Conservation (phyloP, 2,797 vertebrate genomes). For the Protonibea diacanthus region DNA sequence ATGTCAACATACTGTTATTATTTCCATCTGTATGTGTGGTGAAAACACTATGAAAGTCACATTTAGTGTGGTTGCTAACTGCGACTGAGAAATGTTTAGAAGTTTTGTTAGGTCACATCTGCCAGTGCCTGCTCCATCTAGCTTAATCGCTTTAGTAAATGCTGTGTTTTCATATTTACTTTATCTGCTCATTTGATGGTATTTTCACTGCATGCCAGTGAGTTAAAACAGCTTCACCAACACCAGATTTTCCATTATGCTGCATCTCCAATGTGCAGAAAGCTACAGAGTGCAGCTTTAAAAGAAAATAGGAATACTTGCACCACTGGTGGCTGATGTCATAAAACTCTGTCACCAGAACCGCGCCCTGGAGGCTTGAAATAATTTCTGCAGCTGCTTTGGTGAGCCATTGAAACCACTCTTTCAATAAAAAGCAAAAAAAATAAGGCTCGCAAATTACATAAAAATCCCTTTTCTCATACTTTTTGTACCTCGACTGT, state of each 20-base stretch:
- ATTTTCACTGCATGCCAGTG: neutral
- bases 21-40: neutral
- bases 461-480: neutral
- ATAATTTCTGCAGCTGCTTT: conserved; percentile 61
- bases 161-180: conserved; percentile 15
- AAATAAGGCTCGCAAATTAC: conserved; percentile 10
- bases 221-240: neutral
- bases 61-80: neutral
- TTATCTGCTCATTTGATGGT: neutral
- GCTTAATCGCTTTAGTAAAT: conserved; percentile 5
- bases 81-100: neutral
- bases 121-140: neutral
- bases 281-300: conserved; percentile 32
- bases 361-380: conserved; percentile 55
- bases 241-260: neutral
- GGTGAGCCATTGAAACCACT: conserved; percentile 25
- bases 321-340: conserved; percentile 24
- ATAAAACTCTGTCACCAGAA: conserved; percentile 55
- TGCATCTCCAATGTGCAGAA: neutral
- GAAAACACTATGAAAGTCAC: neutral
- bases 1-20: neutral
- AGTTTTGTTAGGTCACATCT: neutral
- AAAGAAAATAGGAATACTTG: conserved; percentile 31
- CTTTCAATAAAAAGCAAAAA: conserved; percentile 32
- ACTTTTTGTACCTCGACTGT: conserved; percentile 16